Evolutionary conservation across 1,140 invertebrate genomes (phyloP).

Genomic region (Triops longicaudatus): DNA sequence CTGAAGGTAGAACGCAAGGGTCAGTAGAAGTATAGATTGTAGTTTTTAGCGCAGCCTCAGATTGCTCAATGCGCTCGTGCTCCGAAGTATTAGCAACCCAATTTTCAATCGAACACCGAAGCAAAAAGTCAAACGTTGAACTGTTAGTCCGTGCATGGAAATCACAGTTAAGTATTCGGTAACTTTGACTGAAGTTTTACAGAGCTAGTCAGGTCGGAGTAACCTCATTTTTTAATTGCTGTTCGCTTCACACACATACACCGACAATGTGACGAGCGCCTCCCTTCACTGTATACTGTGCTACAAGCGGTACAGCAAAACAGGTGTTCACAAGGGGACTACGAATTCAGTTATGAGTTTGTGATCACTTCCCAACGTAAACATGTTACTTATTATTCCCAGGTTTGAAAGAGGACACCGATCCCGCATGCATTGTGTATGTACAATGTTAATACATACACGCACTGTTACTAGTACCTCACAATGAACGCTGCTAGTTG

Average conservation of each 20-base stretch:
- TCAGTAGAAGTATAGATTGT: neutral
- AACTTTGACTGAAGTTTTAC: neutral
- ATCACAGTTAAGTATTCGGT: neutral
- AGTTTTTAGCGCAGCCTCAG: slow-evolving; percentile 14
- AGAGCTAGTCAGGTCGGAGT: neutral
- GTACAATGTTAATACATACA: neutral
- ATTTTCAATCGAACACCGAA: neutral
- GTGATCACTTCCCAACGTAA: neutral
- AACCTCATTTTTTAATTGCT: neutral
- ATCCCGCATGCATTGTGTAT: neutral
- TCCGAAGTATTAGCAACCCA: neutral
- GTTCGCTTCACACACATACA: neutral
- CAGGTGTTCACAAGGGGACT: neutral
- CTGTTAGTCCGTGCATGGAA: neutral
- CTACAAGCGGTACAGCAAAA: neutral
- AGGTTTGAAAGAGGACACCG: neutral
- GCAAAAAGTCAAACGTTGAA: neutral
- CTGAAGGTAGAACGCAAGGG: neutral
- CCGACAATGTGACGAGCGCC: neutral
- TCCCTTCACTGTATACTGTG: neutral
- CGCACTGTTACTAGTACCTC: too few relatives aligned
- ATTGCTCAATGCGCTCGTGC: neutral
- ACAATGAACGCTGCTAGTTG: neutral
- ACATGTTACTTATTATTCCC: neutral
- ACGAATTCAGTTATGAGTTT: neutral